Conservation (phyloP, 2,797 vertebrate genomes). For the Onychomys torridus region DNA sequence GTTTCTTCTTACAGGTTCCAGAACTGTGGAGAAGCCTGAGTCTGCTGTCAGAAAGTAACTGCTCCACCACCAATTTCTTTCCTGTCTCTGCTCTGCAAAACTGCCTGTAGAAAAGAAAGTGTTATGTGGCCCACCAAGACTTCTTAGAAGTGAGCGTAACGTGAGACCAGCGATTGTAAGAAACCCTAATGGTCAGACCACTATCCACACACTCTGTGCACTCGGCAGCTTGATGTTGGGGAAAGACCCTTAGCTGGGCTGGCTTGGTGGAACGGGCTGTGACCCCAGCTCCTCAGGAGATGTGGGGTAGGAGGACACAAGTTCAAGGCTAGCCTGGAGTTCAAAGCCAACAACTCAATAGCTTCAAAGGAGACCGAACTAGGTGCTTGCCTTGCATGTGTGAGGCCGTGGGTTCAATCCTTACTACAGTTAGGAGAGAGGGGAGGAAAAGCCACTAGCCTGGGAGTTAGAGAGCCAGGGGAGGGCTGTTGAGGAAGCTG, state of each 20-base stretch:
- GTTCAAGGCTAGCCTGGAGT: neutral
- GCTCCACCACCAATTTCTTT: neutral
- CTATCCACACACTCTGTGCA: neutral
- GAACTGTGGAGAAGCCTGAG: neutral
- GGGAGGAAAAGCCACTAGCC: too few species aligned
- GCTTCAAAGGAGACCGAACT: neutral
- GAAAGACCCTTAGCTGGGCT: neutral
- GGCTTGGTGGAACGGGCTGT: neutral
- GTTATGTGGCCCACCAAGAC: neutral
- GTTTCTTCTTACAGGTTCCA: neutral
- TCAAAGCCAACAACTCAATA: neutral
- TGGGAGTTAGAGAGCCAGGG: neutral
- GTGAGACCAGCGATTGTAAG: neutral
- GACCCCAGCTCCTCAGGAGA: neutral
- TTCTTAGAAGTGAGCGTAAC: neutral
- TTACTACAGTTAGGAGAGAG: too few species aligned
- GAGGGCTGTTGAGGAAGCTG: neutral
- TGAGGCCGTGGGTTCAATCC: neutral
- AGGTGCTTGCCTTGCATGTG: neutral
- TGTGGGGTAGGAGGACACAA: neutral
- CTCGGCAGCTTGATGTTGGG: neutral
- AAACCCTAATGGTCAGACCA: neutral
- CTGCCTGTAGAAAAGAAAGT: neutral
- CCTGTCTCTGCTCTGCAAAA: neutral
- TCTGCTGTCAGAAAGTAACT: neutral